These are phyloP conservation scores for Acestrorhynchus altus DNA, from an alignment of 2,797 vertebrate species.

Conservation along the genomic window DNA sequence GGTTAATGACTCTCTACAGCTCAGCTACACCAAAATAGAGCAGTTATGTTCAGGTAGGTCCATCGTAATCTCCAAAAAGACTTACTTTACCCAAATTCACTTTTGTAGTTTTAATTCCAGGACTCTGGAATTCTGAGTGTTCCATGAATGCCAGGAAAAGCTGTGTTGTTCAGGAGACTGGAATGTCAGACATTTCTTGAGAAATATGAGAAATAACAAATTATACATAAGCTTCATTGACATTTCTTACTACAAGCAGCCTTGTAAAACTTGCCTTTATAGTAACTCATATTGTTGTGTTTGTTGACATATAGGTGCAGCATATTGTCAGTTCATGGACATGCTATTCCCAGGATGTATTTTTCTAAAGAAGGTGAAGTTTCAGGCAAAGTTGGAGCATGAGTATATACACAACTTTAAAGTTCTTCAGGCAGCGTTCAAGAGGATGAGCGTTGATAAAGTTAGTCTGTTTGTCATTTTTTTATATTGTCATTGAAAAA, in stretches of 20 bases:
- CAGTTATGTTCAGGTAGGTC: slow-evolving; percentile 93
- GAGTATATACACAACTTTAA: slow-evolving; percentile 99
- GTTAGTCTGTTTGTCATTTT: slow-evolving; percentile 70
- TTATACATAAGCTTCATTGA: no score
- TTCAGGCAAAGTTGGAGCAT: slow-evolving; percentile 97
- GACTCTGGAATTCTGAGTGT: neutral
- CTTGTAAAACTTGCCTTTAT: slow-evolving; percentile 12
- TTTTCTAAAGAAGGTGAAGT: slow-evolving; percentile 97
- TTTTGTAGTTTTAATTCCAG: neutral
- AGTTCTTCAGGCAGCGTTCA: slow-evolving; percentile 96
- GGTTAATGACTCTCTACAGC: slow-evolving; percentile 96
- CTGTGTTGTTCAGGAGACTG: neutral
- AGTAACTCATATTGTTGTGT: neutral
- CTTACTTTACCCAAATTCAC: neutral
- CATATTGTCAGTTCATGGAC: slow-evolving; percentile 99
- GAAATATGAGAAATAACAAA: neutral
- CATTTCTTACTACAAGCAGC: neutral
- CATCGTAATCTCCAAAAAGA: neutral
- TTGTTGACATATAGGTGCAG: slow-evolving; percentile 81
- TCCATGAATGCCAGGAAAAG: neutral
- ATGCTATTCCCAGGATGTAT: slow-evolving; percentile 97
- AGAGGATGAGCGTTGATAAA: slow-evolving; percentile 97
- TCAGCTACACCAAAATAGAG: slow-evolving; percentile 96
- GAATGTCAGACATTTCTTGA: neutral
- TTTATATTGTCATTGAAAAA: no score